Base-by-base conservation (phyloP, 2,888 invertebrate genomes). In the Euzophera pinguis region DNA sequence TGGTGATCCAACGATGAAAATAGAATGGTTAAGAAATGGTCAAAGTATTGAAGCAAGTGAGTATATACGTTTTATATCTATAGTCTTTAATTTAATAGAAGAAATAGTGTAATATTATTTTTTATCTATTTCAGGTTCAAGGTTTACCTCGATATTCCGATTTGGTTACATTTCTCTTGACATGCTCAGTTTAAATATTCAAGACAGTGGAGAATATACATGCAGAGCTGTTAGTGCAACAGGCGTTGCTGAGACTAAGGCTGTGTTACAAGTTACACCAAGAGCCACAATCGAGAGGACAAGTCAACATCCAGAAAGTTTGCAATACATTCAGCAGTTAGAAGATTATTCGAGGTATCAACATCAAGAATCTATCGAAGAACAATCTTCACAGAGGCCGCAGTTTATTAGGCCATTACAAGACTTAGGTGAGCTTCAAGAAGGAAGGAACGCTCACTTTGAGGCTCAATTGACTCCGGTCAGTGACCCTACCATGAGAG, bases 161-260 rank as follows among this genome's bases (percentile, higher is more conserved):
- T 99, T 99, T 90, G 99, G 99, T 69, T 99, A 98, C 80, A 98
- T 99, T 71, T 96, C 98, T 64, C 92, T 98, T 67, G 98, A 98
- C 79, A 92, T 98, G 76, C 93, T 98, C 67, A 96, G 96, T 87
- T 93, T 97, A 54, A 94, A 95, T 63, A 89, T 93, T 60, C 94
- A 95, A 73, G 98, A 99, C 76, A 94, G 94, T 69, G 99, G 97
- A 54, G 97, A 97, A 85, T 98, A 97, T 75, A 93, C 96, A 60
- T 98, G 97, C 82, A 94, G 97, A 60, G 97, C 97, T 45, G 92
- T 94, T 37, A 98, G 97, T 79, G 93, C 95, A 43, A 94, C 96
- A 41, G 99, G 98, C 71, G 92, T 94, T 73, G 97, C 95, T 47
- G 95, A 96, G 87, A 97, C 96, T 9, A 94, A 95, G 63, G 96